phyloP scores from a whole-genome alignment of 2,797 vertebrate species.

The Mormyrus hasselquistii region DNA sequence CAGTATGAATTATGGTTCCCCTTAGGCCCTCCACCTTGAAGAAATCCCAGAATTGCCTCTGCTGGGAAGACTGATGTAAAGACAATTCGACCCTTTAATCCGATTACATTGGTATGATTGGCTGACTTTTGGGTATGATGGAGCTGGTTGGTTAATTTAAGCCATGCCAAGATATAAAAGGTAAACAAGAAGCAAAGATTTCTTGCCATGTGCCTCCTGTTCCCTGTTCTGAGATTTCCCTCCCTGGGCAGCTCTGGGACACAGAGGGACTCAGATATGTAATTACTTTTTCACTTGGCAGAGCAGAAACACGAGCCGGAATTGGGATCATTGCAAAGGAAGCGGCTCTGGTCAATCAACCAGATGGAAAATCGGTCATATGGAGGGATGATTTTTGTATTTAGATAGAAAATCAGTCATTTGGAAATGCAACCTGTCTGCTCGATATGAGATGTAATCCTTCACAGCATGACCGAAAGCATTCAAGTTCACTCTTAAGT shows the following conservation, averaged over 20 bases:
- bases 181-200: not conserved
- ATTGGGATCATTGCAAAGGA: not conserved
- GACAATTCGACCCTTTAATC: not conserved
- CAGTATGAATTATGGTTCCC: not conserved
- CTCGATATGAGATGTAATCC: not conserved
- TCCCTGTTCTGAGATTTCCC: not conserved
- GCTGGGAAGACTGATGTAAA: not conserved
- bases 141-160: not conserved
- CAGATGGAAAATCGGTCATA: not conserved
- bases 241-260: not conserved
- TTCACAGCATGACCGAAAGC: not conserved
- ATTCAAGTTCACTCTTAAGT: not conserved
- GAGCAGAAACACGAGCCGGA: not conserved
- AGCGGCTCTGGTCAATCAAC: not conserved
- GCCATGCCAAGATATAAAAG: not conserved
- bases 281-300: conserved; percentile 2
- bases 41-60: not conserved
- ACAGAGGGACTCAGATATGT: not conserved
- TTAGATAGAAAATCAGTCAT: conserved; percentile 6
- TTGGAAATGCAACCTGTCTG: not conserved
- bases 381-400: not conserved
- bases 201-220: not conserved
- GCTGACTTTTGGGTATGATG: not conserved
- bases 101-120: not conserved
- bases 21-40: not conserved